These are phyloP conservation scores for Pygathrix nemaeus DNA, from an alignment of 2,113 vertebrate species.

Conservation along the genomic window DNA sequence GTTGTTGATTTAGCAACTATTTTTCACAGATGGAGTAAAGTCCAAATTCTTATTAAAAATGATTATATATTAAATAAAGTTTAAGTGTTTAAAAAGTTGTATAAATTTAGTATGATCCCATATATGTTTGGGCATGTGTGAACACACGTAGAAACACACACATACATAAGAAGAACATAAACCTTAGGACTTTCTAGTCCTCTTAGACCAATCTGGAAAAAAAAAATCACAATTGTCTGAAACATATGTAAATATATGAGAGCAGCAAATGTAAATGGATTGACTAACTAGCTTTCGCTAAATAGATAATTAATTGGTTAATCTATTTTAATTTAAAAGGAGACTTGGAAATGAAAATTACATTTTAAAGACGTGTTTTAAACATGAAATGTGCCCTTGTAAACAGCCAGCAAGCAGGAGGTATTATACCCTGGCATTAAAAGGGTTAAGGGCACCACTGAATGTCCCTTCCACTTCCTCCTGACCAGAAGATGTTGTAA, in stretches of 20 bases:
- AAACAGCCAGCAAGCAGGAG: background rate
- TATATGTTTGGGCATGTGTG: background rate
- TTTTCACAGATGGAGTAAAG: slow-evolving; percentile 29
- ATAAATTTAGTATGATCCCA: background rate
- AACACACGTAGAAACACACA: background rate
- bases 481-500: slow-evolving; percentile 78
- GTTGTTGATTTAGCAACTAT: background rate
- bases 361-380: background rate
- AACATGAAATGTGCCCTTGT: background rate
- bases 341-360: background rate
- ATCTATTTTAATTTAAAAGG: slow-evolving; percentile 41
- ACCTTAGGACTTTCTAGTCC: background rate
- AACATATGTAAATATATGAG: slow-evolving; percentile 55
- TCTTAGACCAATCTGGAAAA: background rate
- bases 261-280: slow-evolving; percentile 68
- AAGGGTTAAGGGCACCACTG: slow-evolving; percentile 80
- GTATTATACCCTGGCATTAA: slow-evolving; percentile 29
- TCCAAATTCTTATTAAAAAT: slow-evolving; percentile 12
- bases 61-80: background rate
- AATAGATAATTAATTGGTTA: background rate
- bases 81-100: background rate
- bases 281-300: slow-evolving; percentile 19
- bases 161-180: background rate
- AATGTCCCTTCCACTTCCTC: slow-evolving; percentile 76
- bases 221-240: background rate